These are phyloP conservation scores for Cygnus olor DNA, from an alignment of 2,797 vertebrate genomes.

Conservation along the genomic window DNA sequence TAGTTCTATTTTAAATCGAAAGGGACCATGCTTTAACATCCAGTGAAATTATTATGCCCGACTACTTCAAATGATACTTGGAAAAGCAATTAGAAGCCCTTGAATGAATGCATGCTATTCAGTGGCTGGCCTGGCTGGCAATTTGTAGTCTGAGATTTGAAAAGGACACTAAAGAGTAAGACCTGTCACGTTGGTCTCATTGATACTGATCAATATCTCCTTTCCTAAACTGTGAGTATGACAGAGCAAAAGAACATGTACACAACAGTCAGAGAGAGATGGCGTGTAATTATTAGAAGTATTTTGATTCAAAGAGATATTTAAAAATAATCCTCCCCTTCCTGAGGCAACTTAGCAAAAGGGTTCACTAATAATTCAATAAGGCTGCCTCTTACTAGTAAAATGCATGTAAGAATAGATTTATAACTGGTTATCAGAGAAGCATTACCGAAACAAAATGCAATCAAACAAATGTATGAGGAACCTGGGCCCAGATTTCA, in stretches of 20 bases:
- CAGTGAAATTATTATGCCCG: not conserved
- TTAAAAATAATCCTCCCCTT: not conserved
- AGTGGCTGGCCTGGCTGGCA: not conserved
- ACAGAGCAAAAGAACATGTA: not conserved
- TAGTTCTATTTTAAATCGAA: not conserved
- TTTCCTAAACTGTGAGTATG: not conserved
- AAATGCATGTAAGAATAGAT: not conserved
- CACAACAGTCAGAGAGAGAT: not conserved
- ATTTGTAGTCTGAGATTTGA: not conserved
- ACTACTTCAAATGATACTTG: not conserved
- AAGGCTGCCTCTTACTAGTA: not conserved
- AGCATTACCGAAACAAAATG: not conserved
- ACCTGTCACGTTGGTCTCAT: not conserved
- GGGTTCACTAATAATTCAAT: not conserved
- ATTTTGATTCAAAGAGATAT: not conserved
- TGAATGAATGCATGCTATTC: not conserved
- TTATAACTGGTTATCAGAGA: not conserved
- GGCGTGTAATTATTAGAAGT: not conserved
- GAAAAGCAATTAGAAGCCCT: constrained; percentile 26
- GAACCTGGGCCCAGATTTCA: not conserved
- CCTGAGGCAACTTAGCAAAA: not conserved
- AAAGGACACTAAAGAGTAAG: not conserved
- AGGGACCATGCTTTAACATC: not conserved
- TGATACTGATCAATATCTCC: not conserved
- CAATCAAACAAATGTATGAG: not conserved